A percentile compares a stretch with the other conserved stretches of the same genome.
These are phyloP conservation scores for Drosophila murphyi DNA, from an alignment of 1,140 invertebrate genomes.

Conservation along the genomic window DNA sequence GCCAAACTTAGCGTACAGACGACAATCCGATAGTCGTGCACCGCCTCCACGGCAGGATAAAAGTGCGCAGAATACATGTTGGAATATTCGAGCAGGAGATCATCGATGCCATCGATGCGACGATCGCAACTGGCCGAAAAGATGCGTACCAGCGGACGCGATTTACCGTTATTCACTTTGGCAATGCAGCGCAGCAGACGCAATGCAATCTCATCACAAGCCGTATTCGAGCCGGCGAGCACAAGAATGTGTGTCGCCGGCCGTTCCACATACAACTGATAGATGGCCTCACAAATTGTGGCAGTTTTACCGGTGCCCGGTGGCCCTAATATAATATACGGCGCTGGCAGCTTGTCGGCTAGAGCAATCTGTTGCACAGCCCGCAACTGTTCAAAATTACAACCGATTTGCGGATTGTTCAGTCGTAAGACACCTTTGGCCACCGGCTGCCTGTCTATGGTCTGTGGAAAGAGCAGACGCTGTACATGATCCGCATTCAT, in stretches of 20 bases:
- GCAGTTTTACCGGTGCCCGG: conserved; percentile 93
- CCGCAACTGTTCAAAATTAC: conserved; percentile 87
- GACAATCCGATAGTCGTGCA: conserved; percentile 76
- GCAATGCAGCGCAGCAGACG: conserved; percentile 85
- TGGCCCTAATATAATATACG: conserved; percentile 92
- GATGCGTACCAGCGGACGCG: conserved; percentile 80
- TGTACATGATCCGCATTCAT: conserved; percentile 37
- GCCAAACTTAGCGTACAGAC: conserved; percentile 66
- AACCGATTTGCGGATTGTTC: conserved; percentile 40
- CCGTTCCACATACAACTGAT: conserved; percentile 83
- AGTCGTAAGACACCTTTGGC: conserved; percentile 19
- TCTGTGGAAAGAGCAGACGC: conserved; percentile 61
- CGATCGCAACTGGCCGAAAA: conserved; percentile 84
- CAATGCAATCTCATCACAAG: conserved; percentile 89
- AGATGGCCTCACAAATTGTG: conserved; percentile 90
- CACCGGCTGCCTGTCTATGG: conserved; percentile 16
- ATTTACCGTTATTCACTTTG: conserved; percentile 47
- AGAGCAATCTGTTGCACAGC: conserved; percentile 88
- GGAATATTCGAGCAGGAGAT: conserved; percentile 70
- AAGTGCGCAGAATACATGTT: conserved; percentile 75
- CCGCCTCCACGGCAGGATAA: conserved; percentile 67
- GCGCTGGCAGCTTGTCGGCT: conserved; percentile 86
- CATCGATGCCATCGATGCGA: conserved; percentile 80
- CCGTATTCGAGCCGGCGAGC: conserved; percentile 91
- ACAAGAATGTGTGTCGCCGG: conserved; percentile 87